These are phyloP conservation scores for Venustaconcha ellipsiformis DNA, from an alignment of 1,140 invertebrate genomes.

Conservation along the genomic window DNA sequence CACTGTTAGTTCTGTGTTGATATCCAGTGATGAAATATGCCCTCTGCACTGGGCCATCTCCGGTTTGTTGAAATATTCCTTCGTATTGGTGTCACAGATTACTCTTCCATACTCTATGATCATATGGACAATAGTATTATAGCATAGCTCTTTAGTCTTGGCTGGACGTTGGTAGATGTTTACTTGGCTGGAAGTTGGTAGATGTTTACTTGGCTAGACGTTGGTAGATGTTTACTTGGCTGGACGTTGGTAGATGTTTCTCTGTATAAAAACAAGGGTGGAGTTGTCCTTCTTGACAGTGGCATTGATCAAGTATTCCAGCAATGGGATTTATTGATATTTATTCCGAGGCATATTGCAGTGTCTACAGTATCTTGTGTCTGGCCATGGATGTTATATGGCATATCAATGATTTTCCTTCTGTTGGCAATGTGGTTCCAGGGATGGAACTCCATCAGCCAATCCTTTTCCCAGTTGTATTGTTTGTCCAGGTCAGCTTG, in stretches of 20 bases:
- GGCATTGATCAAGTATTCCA: conserved; percentile 23
- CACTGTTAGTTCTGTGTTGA: neutral
- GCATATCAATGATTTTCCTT: neutral
- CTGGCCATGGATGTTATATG: conserved; percentile 24
- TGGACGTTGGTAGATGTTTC: conserved; percentile 7
- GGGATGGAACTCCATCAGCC: conserved; percentile 33
- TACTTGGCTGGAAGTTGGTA: neutral
- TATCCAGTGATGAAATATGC: too few relatives aligned
- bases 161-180: neutral
- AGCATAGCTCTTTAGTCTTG: conserved; percentile 2
- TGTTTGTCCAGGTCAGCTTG: conserved; percentile 21
- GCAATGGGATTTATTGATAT: conserved; percentile 20
- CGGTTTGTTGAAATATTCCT: neutral
- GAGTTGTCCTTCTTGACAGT: conserved; percentile 1
- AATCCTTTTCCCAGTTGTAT: conserved; percentile 21
- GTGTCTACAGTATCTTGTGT: conserved; percentile 18
- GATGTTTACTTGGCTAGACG: conserved; percentile 2
- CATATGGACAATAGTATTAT: neutral
- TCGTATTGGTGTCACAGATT: conserved; percentile 4
- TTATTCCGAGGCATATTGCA: conserved; percentile 29
- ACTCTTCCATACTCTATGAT: neutral
- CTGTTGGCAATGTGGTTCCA: conserved; percentile 26
- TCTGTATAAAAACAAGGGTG: too few relatives aligned
- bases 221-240: neutral
- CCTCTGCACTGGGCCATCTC: neutral